Evolutionary conservation across 1,140 invertebrate genomes (phyloP), one percentile per base, ranked within the genome.

Genomic region (Geopemphigus sp.): DNA sequence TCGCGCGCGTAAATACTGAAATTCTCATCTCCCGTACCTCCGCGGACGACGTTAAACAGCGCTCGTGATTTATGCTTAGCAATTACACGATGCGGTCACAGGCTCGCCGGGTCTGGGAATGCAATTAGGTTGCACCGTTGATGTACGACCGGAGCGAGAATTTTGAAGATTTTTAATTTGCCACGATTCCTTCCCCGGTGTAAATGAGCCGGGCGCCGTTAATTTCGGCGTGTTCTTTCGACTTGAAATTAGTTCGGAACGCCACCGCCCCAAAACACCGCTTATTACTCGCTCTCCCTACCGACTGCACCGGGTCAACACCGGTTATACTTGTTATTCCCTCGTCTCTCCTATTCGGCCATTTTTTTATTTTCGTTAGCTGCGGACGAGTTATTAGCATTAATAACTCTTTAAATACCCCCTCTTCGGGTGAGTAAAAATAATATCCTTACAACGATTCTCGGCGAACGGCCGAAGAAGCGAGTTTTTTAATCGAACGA

Each of bases 161-260:
- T 78, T 78, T 78, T 78, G 74, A 78, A 78, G 74, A 78, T 78
- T 78, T n/a, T 78, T 78, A 78, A 78, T 78, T 78, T 63, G 74
- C 74, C 57, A 4, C 24, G 6, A 1, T 1, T 3, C 53, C 54
- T 11, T n/a, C 64, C 6, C 26, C 14, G 6, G 54, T 57, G 73
- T 47, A 59, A 76, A 59, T 39, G 74, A 63, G 57, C 32, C 32
- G 32, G 61, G 56, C 32, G 22, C 57, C 74, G 74, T 78, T 78
- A 78, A 78, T 78, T 78, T 78, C 24, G 29, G 12, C n/a, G 59
- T 59, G 74, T 78, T 78, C 73, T 61, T 26, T 61, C 32, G 24
- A 61, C 74, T 78, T 26, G 22, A 78, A 78, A 61, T 78, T 78
- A 78, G 74, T 63, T 26, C 24, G 17, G 26, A 54, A 29, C 24